A percentile compares a stretch with the other conserved stretches of the same genome.
Evolutionary conservation across 2,888 invertebrate genomes (phyloP).

Genomic region (Lagria hirta): DNA sequence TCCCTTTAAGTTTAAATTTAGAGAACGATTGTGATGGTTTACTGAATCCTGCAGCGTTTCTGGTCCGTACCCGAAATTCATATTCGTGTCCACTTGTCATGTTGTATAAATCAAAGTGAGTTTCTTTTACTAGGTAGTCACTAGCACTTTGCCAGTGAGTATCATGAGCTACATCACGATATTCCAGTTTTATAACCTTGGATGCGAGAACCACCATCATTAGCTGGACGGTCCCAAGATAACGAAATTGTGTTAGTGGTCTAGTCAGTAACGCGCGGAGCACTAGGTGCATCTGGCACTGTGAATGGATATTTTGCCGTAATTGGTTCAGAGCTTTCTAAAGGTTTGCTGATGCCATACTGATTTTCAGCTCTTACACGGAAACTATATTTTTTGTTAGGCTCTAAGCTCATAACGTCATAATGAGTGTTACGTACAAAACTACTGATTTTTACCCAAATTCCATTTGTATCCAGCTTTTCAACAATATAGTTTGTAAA

Average conservation of each 20-base stretch:
- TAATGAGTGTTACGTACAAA: slow-evolving; percentile 91
- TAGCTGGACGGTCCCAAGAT: slow-evolving; percentile 88
- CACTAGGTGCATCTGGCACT: slow-evolving; percentile 89
- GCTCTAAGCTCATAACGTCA: slow-evolving; percentile 93
- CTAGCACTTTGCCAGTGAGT: slow-evolving; percentile 81
- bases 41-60: slow-evolving; percentile 96
- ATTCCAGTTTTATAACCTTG: slow-evolving; percentile 93
- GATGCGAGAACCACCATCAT: slow-evolving; percentile 94
- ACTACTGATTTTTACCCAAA: slow-evolving; percentile 87
- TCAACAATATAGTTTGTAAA: slow-evolving; percentile 97
- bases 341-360: slow-evolving; percentile 91
- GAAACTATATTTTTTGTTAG: slow-evolving; percentile 90
- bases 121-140: slow-evolving; percentile 89
- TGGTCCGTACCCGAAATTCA: slow-evolving; percentile 96
- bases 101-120: slow-evolving; percentile 79
- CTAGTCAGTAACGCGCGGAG: slow-evolving; percentile 88
- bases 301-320: slow-evolving; percentile 97
- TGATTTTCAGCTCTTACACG: slow-evolving; percentile 97
- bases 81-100: slow-evolving; percentile 88
- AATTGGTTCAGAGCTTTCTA: slow-evolving; percentile 84
- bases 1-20: slow-evolving; percentile 83
- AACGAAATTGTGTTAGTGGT: slow-evolving; percentile 85
- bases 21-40: slow-evolving; percentile 85
- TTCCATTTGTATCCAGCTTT: slow-evolving; percentile 82
- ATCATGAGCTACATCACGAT: slow-evolving; percentile 76